Percentiles rank a stretch among this genome's conserved stretches.
Evolutionary conservation across 1,140 invertebrate species (phyloP).

Genomic region (Asobara japonica): DNA sequence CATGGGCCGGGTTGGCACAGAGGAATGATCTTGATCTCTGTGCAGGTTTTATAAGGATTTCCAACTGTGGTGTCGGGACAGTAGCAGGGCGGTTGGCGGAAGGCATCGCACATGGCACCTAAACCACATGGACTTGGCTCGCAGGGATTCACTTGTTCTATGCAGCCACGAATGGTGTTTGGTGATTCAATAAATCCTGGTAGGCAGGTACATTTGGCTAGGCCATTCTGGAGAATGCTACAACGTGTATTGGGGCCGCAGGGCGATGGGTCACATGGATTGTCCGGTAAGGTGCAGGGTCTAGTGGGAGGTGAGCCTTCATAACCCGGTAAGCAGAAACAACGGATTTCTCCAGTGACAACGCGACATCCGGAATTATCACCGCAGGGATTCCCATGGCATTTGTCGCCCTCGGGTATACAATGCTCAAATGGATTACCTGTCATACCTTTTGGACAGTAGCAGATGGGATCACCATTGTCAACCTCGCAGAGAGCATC

Average conservation of each 20-base stretch:
- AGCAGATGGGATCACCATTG: constrained; percentile 87
- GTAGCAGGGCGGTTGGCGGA: constrained; percentile 79
- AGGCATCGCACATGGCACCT: constrained; percentile 82
- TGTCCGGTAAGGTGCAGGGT: constrained; percentile 73
- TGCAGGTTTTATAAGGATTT: constrained; percentile 81
- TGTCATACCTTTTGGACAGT: constrained; percentile 87
- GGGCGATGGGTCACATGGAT: constrained; percentile 85
- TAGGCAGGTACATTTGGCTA: constrained; percentile 87
- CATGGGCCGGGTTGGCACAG: constrained; percentile 82
- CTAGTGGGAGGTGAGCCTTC: constrained; percentile 83
- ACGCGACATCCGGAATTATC: constrained; percentile 82
- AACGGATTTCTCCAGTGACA: constrained; percentile 76
- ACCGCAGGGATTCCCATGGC: constrained; percentile 85
- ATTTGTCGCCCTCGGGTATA: constrained; percentile 88
- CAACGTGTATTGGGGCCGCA: constrained; percentile 91
- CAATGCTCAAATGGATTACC: constrained; percentile 92
- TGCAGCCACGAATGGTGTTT: constrained; percentile 86
- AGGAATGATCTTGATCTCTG: constrained; percentile 65
- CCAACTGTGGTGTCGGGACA: constrained; percentile 80
- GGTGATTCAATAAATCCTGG: constrained; percentile 85
- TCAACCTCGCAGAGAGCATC: constrained; percentile 87
- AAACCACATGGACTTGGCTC: constrained; percentile 83
- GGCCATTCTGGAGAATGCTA: constrained; percentile 80
- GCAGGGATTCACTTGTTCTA: constrained; percentile 80
- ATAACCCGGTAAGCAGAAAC: constrained; percentile 88